These are phyloP conservation scores for Echiichthys vipera DNA, from an alignment of 2,797 vertebrate species.

Conservation along the genomic window DNA sequence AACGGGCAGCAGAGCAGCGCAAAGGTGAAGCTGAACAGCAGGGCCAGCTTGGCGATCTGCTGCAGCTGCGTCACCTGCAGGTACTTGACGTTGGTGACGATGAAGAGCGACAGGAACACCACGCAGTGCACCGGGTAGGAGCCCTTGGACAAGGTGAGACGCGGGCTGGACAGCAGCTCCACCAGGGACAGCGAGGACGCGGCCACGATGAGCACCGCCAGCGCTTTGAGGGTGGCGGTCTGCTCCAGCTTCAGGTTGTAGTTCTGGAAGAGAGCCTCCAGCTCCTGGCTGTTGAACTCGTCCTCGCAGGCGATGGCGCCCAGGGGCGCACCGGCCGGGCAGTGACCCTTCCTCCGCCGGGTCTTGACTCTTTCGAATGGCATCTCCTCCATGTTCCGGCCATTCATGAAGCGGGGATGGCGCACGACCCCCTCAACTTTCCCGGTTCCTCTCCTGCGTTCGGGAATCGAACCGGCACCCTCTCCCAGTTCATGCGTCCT, in stretches of 20 bases:
- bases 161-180: constrained; percentile 92
- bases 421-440: constrained; percentile 73
- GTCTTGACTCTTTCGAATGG: constrained; percentile 91
- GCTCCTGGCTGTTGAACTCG: constrained; percentile 95
- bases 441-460: constrained; percentile 43
- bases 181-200: constrained; percentile 92
- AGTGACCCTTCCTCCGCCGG: constrained; percentile 87
- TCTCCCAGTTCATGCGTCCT: constrained; percentile 67
- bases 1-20: constrained; percentile 96
- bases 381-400: constrained; percentile 95
- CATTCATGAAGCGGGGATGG: constrained; percentile 90
- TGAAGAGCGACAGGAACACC: constrained; percentile 96
- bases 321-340: constrained; percentile 81
- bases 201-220: constrained; percentile 93
- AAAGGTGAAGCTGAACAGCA: constrained; percentile 97
- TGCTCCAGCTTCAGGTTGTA: constrained; percentile 99
- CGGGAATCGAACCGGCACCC: constrained; percentile 58
- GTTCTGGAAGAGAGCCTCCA: constrained; percentile 96
- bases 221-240: constrained; percentile 95
- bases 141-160: constrained; percentile 93
- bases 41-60: constrained; percentile 94
- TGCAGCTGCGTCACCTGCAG: constrained; percentile 96
- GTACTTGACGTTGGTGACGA: constrained; percentile 97
- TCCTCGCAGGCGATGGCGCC: constrained; percentile 90
- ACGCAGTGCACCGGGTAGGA: constrained; percentile 97